These are phyloP conservation scores for Ectobius pallidus DNA, from an alignment of 2,888 invertebrate genomes.

Conservation along the genomic window DNA sequence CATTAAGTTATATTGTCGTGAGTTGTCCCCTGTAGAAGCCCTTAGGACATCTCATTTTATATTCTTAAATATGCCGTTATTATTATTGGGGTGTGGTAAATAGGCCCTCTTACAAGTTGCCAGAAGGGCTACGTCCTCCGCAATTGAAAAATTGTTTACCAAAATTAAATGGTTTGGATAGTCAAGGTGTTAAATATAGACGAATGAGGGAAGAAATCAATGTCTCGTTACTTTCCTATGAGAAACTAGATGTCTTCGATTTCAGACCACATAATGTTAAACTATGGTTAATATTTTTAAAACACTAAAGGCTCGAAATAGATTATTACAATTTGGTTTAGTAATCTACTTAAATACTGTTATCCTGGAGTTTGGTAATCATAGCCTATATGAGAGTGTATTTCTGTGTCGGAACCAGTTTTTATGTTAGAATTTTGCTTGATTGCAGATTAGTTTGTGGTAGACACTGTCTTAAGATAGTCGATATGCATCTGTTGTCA, in stretches of 20 bases:
- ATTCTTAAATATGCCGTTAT: neutral
- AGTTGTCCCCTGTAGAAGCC: slow-evolving; percentile 13
- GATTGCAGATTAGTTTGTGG: slow-evolving; percentile 16
- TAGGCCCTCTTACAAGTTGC: neutral
- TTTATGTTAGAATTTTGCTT: slow-evolving; percentile 1
- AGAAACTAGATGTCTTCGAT: neutral
- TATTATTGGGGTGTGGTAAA: neutral
- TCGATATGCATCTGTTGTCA: slow-evolving; percentile 35
- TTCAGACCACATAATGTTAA: neutral
- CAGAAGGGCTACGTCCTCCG: neutral
- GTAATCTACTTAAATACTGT: slow-evolving; percentile 8
- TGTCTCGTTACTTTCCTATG: neutral
- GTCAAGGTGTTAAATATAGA: slow-evolving; percentile 11
- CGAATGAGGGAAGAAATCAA: slow-evolving; percentile 18
- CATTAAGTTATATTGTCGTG: slow-evolving; percentile 9
- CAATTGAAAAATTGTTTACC: slow-evolving; percentile 21
- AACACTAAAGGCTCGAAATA: neutral
- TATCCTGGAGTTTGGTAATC: neutral
- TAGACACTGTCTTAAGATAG: neutral
- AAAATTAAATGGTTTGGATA: slow-evolving; percentile 15
- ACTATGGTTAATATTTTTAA: slow-evolving; percentile 9
- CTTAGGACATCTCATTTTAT: neutral
- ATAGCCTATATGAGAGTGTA: neutral
- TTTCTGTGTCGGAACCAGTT: neutral
- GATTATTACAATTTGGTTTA: slow-evolving; percentile 8